Evolutionary conservation across 2,888 invertebrate genomes (phyloP), one percentile per base, ranked within the genome.

Genomic region (Protodeltote pygarga): DNA sequence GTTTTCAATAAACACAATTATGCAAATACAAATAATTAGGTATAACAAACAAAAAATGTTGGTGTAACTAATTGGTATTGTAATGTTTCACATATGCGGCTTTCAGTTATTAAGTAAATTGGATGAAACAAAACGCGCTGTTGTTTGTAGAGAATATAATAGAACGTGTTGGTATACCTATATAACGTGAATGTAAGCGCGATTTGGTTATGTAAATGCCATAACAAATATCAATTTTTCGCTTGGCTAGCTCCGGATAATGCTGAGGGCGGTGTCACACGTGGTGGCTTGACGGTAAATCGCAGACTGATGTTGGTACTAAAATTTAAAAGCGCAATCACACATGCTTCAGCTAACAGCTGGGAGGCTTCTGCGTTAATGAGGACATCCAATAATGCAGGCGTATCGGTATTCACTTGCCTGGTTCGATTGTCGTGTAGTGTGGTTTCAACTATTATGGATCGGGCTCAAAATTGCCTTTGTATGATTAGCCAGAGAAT

Each of bases 141-240:
- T 42, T 57, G 45, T 48, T 25, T 39, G 46, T 50, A 53, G 28
- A 41, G 48, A 42, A 33, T 47, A 39, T 38, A 37, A 59, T 46
- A 35, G 50, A 55, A 55, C 58, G 44, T 48, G 48, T n/a, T n/a
- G n/a, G n/a, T n/a, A n/a, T n/a, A n/a, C n/a, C n/a, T 60, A 54
- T 55, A 50, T 50, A 47, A 65, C 64, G 28, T 38, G 37, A 57
- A 41, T 66, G 35, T 55, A 55, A 52, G 46, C 25, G 41, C 48
- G 53, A 62, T 69, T 69, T 65, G 42, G 53, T 54, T 63, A 73
- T 71, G 69, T 71, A 73, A 75, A 73, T 67, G 63, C 59, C 59
- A 64, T 63, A 73, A 75, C 76, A 75, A 77, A 81, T 78, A 81
- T 79, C 81, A 84, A 87, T 87, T 85, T 86, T 75, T 77, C 83